Percentiles rank a stretch among this genome's conserved stretches.
These are phyloP conservation scores for Littorina saxatilis DNA, from an alignment of 1,140 invertebrate species.

Conservation along the genomic window DNA sequence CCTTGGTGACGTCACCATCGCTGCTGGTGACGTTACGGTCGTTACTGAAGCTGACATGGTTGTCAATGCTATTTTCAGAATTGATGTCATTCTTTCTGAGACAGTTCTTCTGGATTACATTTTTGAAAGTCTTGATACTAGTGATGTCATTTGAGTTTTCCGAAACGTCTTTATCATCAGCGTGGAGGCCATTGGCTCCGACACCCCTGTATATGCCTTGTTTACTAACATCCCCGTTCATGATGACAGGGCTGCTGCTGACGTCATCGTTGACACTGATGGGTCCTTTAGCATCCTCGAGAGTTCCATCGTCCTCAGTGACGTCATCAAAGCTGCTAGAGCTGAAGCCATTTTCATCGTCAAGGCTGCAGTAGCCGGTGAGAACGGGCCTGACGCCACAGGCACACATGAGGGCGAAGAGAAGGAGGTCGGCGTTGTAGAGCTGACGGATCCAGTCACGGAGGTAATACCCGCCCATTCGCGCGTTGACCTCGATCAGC, in stretches of 20 bases:
- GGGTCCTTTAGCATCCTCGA: no score
- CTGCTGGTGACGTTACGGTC: no score
- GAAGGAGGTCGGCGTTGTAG: slow-evolving; percentile 54
- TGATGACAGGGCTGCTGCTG: not conserved
- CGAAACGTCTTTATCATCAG: no score
- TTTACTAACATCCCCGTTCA: not conserved
- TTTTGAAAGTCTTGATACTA: no score
- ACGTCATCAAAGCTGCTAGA: no score
- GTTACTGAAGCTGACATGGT: not conserved
- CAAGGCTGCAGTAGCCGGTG: not conserved
- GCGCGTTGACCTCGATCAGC: slow-evolving; percentile 59
- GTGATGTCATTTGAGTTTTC: no score
- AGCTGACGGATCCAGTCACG: slow-evolving; percentile 55
- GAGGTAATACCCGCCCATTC: slow-evolving; percentile 63
- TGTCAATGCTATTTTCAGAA: no score
- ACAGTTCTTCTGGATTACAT: no score
- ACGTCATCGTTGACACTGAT: no score
- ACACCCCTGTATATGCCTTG: not conserved
- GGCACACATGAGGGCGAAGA: slow-evolving; percentile 50
- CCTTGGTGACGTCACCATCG: not conserved
- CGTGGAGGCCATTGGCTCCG: no score
- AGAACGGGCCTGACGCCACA: slow-evolving; percentile 50
- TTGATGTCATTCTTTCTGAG: not conserved
- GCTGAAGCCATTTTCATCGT: not conserved
- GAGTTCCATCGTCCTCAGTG: no score